Evolutionary conservation across 2,888 invertebrate genomes (phyloP).

Genomic region (Tetanocera ferruginea): DNA sequence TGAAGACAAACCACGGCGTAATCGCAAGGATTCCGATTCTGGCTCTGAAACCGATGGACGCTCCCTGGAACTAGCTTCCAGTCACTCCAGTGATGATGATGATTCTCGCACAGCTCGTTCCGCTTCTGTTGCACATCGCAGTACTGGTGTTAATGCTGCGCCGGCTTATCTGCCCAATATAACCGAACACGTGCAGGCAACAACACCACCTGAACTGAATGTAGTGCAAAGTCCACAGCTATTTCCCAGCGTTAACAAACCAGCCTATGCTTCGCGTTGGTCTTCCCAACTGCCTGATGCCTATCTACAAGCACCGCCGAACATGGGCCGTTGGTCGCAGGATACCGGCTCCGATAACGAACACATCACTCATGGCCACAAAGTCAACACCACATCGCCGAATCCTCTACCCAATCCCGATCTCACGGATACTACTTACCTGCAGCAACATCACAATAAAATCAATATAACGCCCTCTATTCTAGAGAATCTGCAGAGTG

Average conservation of each 20-base stretch:
- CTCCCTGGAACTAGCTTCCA: constrained; percentile 91
- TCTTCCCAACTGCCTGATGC: constrained; percentile 78
- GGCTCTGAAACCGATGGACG: constrained; percentile 86
- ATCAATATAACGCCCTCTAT: constrained; percentile 73
- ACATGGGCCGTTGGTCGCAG: constrained; percentile 80
- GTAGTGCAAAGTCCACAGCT: constrained; percentile 78
- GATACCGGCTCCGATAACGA: constrained; percentile 85
- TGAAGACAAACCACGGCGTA: constrained; percentile 65
- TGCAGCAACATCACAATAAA: constrained; percentile 72
- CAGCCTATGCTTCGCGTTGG: constrained; percentile 78
- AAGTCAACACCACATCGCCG: constrained; percentile 74
- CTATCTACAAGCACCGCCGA: constrained; percentile 73
- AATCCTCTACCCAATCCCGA: constrained; percentile 84
- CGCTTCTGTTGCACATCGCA: constrained; percentile 68
- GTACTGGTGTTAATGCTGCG: constrained; percentile 68
- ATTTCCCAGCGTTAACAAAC: constrained; percentile 76
- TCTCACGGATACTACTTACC: constrained; percentile 77
- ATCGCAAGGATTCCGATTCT: constrained; percentile 79
- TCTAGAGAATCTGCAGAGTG: constrained; percentile 74
- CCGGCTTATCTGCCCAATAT: constrained; percentile 76
- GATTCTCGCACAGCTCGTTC: constrained; percentile 72
- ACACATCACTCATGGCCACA: constrained; percentile 71
- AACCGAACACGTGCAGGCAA: constrained; percentile 73
- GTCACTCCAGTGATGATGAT: constrained; percentile 94
- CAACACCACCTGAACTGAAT: constrained; percentile 75